These are phyloP conservation scores for Nebria ingens DNA, from an alignment of 1,140 invertebrate species.

Conservation along the genomic window DNA sequence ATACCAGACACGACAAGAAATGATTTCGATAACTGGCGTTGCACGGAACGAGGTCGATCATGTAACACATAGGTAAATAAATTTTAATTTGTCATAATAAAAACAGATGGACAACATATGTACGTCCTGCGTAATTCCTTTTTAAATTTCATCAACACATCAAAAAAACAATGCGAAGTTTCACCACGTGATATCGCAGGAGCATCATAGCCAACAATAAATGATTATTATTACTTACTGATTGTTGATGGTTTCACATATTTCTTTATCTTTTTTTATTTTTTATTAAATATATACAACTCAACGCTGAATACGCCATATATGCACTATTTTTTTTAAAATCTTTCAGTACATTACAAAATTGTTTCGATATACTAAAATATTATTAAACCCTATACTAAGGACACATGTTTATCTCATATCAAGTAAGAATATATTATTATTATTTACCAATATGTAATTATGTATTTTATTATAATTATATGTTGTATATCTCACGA, in stretches of 20 bases:
- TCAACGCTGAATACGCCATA: neutral
- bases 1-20: no score
- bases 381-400: slow-evolving; percentile 2
- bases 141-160: neutral
- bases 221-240: neutral
- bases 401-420: slow-evolving; percentile 5
- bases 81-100: no score
- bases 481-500: no score
- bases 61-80: neutral
- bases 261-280: neutral
- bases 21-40: neutral
- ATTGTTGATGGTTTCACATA: neutral
- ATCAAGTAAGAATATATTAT: slow-evolving; percentile 5
- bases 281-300: neutral
- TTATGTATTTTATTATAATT: neutral
- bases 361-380: slow-evolving; percentile 7
- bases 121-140: neutral
- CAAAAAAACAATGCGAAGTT: neutral
- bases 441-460: neutral
- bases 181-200: neutral
- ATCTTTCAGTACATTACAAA: slow-evolving; percentile 6
- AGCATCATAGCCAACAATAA: no score
- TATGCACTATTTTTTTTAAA: neutral
- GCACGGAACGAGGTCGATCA: neutral
- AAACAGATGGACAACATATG: neutral